Evolutionary conservation across 92 coral and sea anemone genomes (phyloP).

Genomic region (Ricordea florida): DNA sequence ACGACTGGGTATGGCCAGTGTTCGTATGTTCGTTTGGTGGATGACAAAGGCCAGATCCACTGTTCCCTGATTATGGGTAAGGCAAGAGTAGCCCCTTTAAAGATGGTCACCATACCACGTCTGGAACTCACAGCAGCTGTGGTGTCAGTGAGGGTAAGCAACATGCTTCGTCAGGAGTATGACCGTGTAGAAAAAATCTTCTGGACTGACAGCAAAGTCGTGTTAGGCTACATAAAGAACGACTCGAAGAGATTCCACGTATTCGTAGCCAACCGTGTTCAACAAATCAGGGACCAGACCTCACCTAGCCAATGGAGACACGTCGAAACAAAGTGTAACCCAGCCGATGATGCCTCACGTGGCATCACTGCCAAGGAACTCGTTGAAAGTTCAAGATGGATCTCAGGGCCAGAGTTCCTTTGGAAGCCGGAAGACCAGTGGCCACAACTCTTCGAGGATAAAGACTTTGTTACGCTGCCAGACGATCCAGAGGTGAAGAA

Average conservation of each 20-base stretch:
- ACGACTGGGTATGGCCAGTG: slow-evolving; percentile 19
- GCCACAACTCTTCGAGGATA: too few relatives aligned
- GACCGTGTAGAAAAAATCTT: background rate
- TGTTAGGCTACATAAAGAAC: slow-evolving; percentile 15
- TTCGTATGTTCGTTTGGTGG: slow-evolving; percentile 1
- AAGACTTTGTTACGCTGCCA: too few relatives aligned
- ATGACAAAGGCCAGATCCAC: background rate
- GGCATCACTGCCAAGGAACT: too few relatives aligned
- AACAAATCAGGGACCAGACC: slow-evolving; percentile 17
- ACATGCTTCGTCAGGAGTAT: slow-evolving; percentile 19
- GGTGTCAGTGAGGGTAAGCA: slow-evolving; percentile 25
- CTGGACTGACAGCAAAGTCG: slow-evolving; percentile 38
- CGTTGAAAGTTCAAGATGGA: too few relatives aligned
- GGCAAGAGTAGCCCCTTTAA: slow-evolving; percentile 23
- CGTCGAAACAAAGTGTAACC: slow-evolving; percentile 4
- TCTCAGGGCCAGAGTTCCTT: too few relatives aligned
- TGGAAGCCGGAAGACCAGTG: too few relatives aligned
- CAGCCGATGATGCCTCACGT: slow-evolving; percentile 23
- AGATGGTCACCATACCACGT: slow-evolving; percentile 21
- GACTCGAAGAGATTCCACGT: slow-evolving; percentile 32
- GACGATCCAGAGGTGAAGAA: too few relatives aligned
- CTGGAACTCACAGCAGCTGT: slow-evolving; percentile 27
- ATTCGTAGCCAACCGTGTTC: slow-evolving; percentile 35
- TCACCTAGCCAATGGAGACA: slow-evolving; percentile 19
- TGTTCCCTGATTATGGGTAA: slow-evolving; percentile 10